A percentile compares a stretch with the other conserved stretches of the same genome.
These are phyloP conservation scores for Aphis craccivora DNA, from an alignment of 1,140 invertebrate species.

Conservation along the genomic window DNA sequence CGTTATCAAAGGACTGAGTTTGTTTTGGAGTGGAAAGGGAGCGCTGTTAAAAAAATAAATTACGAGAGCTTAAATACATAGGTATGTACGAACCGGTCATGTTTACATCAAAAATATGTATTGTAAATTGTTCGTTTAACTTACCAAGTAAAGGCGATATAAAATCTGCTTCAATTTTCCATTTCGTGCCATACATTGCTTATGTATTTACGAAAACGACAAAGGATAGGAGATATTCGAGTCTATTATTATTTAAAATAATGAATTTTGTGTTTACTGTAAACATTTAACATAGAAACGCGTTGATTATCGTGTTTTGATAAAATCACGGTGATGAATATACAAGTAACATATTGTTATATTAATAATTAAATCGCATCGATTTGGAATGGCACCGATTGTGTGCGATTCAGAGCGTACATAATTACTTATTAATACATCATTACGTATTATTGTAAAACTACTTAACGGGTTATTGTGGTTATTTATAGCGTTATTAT, in stretches of 20 bases:
- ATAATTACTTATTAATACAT: background rate
- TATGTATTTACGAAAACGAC: background rate
- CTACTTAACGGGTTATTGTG: background rate
- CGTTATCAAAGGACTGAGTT: background rate
- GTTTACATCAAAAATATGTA: background rate
- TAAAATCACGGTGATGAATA: background rate
- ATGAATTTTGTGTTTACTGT: background rate
- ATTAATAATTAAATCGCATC: background rate
- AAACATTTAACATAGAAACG: conserved; percentile 21
- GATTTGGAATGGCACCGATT: background rate
- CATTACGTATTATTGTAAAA: background rate
- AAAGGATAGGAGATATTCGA: background rate
- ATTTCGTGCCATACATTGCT: background rate
- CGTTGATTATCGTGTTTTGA: background rate
- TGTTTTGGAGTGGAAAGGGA: background rate
- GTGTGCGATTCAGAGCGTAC: background rate
- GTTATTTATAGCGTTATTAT: background rate
- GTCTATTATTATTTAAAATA: background rate
- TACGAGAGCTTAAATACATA: background rate
- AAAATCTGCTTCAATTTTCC: background rate
- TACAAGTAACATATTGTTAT: background rate
- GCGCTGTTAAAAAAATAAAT: background rate
- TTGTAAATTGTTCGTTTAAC: background rate
- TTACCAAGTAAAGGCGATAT: background rate
- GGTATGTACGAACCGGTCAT: background rate